Percentiles rank a stretch among this genome's conserved stretches.
Evolutionary conservation across 2,888 invertebrate species (phyloP).

Genomic region (Ophonus ardosiacus): DNA sequence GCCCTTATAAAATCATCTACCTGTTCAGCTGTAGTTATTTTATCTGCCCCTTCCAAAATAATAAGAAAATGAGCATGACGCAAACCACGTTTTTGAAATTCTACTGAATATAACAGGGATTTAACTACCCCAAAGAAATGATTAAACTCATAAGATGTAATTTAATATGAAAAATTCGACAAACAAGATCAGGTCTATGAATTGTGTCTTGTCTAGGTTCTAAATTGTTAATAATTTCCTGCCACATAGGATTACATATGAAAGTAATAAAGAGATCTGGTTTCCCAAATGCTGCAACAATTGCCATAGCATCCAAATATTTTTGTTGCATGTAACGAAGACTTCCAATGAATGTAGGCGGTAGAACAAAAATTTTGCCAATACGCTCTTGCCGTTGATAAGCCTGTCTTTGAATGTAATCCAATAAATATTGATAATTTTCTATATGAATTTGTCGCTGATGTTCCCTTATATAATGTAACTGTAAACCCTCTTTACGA

Average conservation of each 20-base stretch:
- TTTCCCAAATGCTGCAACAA: conserved; percentile 73
- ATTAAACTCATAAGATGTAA: conserved; percentile 45
- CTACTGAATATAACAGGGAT: conserved; percentile 65
- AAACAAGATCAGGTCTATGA: conserved; percentile 72
- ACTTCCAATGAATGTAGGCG: conserved; percentile 64
- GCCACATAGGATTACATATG: conserved; percentile 74
- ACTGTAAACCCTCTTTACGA: not conserved
- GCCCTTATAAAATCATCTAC: too few species aligned
- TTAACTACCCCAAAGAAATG: conserved; percentile 66
- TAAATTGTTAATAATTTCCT: conserved; percentile 72
- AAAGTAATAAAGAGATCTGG: conserved; percentile 73
- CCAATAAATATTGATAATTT: not conserved
- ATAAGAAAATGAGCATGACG: too few species aligned
- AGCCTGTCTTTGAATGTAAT: too few species aligned
- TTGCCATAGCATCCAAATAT: too few species aligned
- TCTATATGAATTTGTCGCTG: not conserved
- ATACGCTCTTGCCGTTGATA: not conserved
- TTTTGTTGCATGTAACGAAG: conserved; percentile 72
- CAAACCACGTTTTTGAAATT: too few species aligned
- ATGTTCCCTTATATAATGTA: not conserved
- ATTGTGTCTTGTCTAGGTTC: conserved; percentile 67
- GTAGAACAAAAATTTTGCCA: conserved; percentile 59
- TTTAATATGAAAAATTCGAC: conserved; percentile 65
- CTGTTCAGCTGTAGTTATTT: too few species aligned
- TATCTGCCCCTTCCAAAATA: too few species aligned